phyloP scores from a whole-genome alignment of 2,888 invertebrate genomes.

The Lithophane ornitopus region DNA sequence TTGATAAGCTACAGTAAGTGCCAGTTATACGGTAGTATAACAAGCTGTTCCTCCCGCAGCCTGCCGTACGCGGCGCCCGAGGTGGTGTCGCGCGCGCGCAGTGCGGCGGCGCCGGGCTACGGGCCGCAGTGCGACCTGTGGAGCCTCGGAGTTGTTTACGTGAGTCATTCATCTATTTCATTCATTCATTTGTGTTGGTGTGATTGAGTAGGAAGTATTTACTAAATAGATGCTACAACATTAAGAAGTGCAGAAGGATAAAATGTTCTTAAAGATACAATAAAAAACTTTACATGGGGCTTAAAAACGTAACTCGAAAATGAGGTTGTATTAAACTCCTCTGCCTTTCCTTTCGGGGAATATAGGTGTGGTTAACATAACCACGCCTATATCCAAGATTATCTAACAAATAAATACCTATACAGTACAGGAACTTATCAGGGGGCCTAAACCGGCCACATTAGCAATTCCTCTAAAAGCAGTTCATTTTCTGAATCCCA shows the following conservation, averaged over 20 bases:
- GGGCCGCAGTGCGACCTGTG: constrained; percentile 98
- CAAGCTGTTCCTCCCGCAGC: constrained; percentile 60
- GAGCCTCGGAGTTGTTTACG: constrained; percentile 98
- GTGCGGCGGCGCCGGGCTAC: constrained; percentile 91
- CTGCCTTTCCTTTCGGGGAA: background rate
- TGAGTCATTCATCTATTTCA: constrained; percentile 75
- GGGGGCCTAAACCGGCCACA: too few species aligned
- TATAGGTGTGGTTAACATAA: background rate
- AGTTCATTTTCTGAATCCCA: too few species aligned
- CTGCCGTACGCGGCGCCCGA: constrained; percentile 99
- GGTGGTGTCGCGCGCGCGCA: constrained; percentile 91
- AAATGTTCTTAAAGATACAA: background rate
- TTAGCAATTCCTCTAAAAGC: too few species aligned
- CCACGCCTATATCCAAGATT: background rate
- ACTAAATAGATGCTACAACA: background rate
- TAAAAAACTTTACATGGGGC: too few species aligned
- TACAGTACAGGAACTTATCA: background rate
- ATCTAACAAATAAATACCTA: background rate
- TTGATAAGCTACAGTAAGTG: background rate
- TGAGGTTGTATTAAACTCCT: background rate
- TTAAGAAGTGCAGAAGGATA: background rate
- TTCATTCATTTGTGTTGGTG: too few species aligned
- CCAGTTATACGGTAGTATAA: background rate
- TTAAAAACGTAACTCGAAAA: too few species aligned
- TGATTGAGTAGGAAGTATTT: too few species aligned